These are phyloP conservation scores for Harpegnathos saltator DNA, from an alignment of 1,140 invertebrate genomes.

Conservation along the genomic window DNA sequence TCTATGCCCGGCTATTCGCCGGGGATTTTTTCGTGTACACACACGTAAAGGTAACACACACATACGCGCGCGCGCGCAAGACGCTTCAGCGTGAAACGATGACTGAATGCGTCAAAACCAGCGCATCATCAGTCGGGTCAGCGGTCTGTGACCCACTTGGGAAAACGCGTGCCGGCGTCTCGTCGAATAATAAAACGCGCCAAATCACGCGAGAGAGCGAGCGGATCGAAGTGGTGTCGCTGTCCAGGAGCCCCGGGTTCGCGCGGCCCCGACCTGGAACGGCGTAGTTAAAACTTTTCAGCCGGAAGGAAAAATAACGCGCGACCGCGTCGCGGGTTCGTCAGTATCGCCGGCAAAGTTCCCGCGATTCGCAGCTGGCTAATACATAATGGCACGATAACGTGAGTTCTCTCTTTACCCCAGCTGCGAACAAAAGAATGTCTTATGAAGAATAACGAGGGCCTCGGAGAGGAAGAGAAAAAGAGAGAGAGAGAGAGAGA, in stretches of 20 bases:
- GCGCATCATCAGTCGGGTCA: neutral
- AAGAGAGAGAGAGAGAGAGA: no score
- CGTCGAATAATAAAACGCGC: slow-evolving; percentile 27
- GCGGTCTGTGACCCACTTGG: slow-evolving; percentile 19
- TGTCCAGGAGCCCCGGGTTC: neutral
- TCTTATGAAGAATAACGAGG: slow-evolving; percentile 22
- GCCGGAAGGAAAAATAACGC: neutral
- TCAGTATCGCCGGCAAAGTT: slow-evolving; percentile 24
- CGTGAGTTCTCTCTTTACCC: neutral
- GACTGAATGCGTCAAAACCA: neutral
- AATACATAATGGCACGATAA: slow-evolving; percentile 39
- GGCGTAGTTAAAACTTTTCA: slow-evolving; percentile 33
- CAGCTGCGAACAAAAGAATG: neutral
- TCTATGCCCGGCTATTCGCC: no score
- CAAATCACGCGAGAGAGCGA: slow-evolving; percentile 7
- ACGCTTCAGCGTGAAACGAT: neutral
- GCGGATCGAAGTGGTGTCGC: neutral
- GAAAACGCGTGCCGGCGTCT: neutral
- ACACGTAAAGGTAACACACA: no score
- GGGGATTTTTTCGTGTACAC: neutral
- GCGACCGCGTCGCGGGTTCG: neutral
- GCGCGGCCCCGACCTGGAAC: neutral
- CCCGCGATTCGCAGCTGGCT: neutral
- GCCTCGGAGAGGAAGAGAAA: neutral
- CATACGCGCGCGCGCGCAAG: neutral